Base-by-base conservation (phyloP, 2,797 vertebrate genomes). In the Fundulus diaphanus region DNA sequence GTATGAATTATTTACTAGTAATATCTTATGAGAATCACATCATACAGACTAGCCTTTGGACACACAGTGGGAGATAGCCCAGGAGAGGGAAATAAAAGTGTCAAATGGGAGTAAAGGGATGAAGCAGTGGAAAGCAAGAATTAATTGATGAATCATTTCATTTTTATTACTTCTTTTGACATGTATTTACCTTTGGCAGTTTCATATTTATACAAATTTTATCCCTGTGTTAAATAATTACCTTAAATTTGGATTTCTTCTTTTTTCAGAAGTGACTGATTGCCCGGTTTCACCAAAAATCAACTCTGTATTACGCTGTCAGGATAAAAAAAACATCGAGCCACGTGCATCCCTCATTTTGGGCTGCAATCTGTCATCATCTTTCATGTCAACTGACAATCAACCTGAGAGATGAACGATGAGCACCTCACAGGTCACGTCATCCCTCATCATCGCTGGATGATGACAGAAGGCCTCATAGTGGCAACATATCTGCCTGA, bases 1-100 rank as follows among this genome's bases (percentile, higher is more conserved):
- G 74, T 72, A 88, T 93, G 91, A 90, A 91, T 92, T 91, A 93
- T 92, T 91, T 86, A 93, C 84, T 8, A 84, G 88, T 85, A 88
- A 89, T 91, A 92, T 88, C 84, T 90, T 84, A 88, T 89, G 86
- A 89, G 85, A 88, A 85, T 82, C 76, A 76, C 80, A 92, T 90
- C 88, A 89, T 82, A 86, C 83, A 77, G 86, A 89, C 82, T 66
- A 81, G 80, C 87, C 85, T 48, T 48, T 35, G 83, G 89, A 77
- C 1, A 69, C 61, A 73, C 33, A 73, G 66, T 73, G 66, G 35
- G 54, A 70, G 57, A 68, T 48, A 51, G 52, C 61, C 33, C 15
- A 44, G 16, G 18, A 73, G 66, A 70, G 31, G n/a, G 49, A 85
- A 80, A 85, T 78, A 84, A 78, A 77, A 82, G 70, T 79, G 68